phyloP scores from a whole-genome alignment of 2,113 vertebrate genomes.

The Cygnus buccinator region DNA sequence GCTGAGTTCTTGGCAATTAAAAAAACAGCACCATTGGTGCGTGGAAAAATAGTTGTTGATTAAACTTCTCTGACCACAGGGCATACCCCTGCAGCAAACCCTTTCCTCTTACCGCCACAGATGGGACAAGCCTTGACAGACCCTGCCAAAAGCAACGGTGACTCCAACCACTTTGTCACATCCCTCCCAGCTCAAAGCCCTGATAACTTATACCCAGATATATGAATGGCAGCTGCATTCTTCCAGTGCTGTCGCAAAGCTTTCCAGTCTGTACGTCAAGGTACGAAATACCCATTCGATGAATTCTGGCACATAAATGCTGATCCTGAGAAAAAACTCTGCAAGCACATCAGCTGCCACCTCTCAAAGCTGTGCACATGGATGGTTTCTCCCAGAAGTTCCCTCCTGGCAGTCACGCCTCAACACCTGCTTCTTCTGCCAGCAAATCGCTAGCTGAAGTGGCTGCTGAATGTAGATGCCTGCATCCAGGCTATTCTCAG shows the following conservation, averaged over 20 bases:
- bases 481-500: neutral
- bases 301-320: neutral
- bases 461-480: neutral
- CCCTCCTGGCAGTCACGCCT: neutral
- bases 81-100: neutral
- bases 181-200: neutral
- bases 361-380: fast-evolving
- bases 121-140: neutral
- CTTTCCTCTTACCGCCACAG: neutral
- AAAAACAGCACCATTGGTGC: neutral
- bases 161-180: neutral
- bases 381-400: neutral
- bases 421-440: neutral
- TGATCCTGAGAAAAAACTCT: neutral
- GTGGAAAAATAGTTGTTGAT: neutral
- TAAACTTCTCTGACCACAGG: neutral
- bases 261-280: neutral
- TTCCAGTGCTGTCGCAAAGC: neutral
- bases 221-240: neutral
- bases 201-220: neutral
- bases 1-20: neutral
- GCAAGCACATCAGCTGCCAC: neutral
- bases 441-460: neutral
- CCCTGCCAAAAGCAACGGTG: neutral
- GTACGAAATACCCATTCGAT: neutral